Base-by-base conservation (phyloP, 2,888 invertebrate species). In the Sceliomorpha sp. region DNA sequence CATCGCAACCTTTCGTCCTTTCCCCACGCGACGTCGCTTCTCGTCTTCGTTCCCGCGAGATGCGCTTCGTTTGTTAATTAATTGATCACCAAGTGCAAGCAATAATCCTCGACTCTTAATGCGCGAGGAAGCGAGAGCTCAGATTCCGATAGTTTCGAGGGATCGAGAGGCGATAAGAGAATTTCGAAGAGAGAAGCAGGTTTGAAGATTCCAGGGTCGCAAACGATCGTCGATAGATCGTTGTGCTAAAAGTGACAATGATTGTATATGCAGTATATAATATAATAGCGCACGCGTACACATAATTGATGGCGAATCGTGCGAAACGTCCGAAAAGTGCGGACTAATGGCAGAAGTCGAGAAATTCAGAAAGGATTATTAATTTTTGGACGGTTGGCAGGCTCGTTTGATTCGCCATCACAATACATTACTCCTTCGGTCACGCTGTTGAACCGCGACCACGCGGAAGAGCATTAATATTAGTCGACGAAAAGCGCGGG, bases 401-500 rank as follows among this genome's bases (percentile, higher is more conserved):
- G 20, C 5, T 20, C 20, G 20, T 20, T 20, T 29, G 27, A 29
- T 29, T 29, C 9, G 27, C 9, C 27, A n/a, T 29, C 27, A 29
- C 27, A 29, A 29, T 29, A 29, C 27, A 29, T 29, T 29, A 29
- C 8, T 29, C 8, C 9, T n/a, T 29, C 27, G 27, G 27, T 29
- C 27, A 29, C 27, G 27, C 8, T 29, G 27, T 29, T 29, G 27
- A 29, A 29, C 27, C 9, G 27, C 45, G 7, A 24, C 12, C 17
- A 32, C 42, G 20, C 45, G 27, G 53, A 58, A 59, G 48, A 63
- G 63, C 39, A 70, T 64, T 70, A 70, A 69, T 69, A 69, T 42
- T 51, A 47, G 63, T 63, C 63, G 58, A 51, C 48, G 59, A 66
- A 51, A 51, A 59, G 47, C 55, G 51, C 44, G 31, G 32, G 12